phyloP scores from a whole-genome alignment of 2,113 vertebrate species.

The Pseudolaguvia tuberculata region DNA sequence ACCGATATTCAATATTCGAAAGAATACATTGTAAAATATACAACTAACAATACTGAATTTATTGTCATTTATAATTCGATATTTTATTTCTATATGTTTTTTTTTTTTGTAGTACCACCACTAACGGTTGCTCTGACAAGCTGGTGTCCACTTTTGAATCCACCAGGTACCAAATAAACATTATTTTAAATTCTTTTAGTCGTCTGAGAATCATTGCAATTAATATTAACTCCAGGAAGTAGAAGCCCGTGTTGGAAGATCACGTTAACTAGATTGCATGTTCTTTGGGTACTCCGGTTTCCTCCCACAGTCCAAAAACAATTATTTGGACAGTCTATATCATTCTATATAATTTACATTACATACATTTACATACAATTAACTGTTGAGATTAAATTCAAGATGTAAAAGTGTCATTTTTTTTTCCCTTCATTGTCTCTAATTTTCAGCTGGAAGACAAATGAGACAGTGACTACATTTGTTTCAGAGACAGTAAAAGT shows the following conservation, averaged over 20 bases:
- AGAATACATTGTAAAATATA: not conserved
- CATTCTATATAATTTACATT: not conserved
- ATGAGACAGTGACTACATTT: not conserved
- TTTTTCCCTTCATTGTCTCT: conserved; percentile 1
- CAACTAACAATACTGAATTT: not conserved
- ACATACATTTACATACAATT: no score
- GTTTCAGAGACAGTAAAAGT: conserved; percentile 13
- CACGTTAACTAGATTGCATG: not conserved
- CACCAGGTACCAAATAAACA: conserved; percentile 57
- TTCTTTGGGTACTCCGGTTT: no score
- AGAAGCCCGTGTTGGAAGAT: no score
- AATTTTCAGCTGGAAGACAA: conserved; percentile 1
- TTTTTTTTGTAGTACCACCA: conserved; percentile 39
- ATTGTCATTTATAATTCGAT: conserved; percentile 27
- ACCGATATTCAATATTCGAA: no score
- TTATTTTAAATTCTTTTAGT: not conserved
- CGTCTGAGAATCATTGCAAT: not conserved
- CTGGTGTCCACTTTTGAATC: conserved; percentile 51
- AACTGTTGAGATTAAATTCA: no score
- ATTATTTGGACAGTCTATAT: no score
- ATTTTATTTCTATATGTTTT: conserved; percentile 48
- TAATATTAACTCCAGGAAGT: not conserved
- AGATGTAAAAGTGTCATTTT: not conserved
- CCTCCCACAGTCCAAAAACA: no score
- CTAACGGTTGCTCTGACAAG: conserved; percentile 49